Base-by-base conservation (phyloP, 53 echinoderm and acorn worm species). In the Luidia sarsii region DNA sequence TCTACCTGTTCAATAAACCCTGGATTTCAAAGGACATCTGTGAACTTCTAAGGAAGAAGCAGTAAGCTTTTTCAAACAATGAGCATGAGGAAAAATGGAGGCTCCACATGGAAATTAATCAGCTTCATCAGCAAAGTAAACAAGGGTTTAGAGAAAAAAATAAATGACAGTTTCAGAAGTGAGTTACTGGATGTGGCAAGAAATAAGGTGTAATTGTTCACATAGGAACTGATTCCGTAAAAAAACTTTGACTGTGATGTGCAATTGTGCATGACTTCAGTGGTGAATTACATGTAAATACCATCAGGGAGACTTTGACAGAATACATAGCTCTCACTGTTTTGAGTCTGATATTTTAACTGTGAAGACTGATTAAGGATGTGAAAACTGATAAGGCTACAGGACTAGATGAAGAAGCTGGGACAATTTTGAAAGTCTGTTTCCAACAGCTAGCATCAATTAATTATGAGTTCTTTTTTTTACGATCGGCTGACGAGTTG, bases 261-360 rank as follows among this genome's bases (percentile, higher is more conserved):
- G n/a, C n/a, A n/a, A n/a, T n/a, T n/a, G 30, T 57, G 8, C 46
- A 46, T 30, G 15, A 57, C 59, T 57, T 57, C 59, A 57, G 59
- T 22, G 59, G 29, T 23, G 59, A 57, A 57, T 15, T n/a, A n/a
- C n/a, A n/a, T n/a, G n/a, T 57, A 18, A 57, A 27, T 57, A 57
- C 27, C 24, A 24, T 57, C 24, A 28, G 29, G 29, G 59, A 27
- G 4, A 57, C 59, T 57, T 30, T 57, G 10, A 24, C n/a, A n/a
- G n/a, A n/a, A n/a, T n/a, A n/a, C n/a, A n/a, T n/a, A n/a, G n/a
- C n/a, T n/a, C n/a, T n/a, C n/a, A n/a, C n/a, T n/a, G n/a, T n/a
- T n/a, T n/a, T n/a, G n/a, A n/a, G n/a, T n/a, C n/a, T n/a, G n/a
- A n/a, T n/a, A n/a, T n/a, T n/a, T n/a, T n/a, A n/a, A n/a, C n/a